Evolutionary conservation across 2,797 vertebrate genomes (phyloP).

Genomic region (Okamejei kenojei): DNA sequence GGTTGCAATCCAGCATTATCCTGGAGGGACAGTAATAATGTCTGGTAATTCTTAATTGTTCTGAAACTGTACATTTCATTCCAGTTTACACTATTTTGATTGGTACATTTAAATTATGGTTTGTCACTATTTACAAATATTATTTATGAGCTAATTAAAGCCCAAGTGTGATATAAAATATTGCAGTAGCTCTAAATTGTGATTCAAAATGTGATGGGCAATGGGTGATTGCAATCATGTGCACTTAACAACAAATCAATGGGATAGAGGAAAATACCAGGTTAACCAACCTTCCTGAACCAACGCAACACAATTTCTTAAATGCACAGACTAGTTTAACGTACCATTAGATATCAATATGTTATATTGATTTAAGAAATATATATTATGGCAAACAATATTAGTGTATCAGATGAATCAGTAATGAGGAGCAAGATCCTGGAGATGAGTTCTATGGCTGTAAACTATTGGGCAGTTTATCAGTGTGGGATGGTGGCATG

Average conservation of each 20-base stretch:
- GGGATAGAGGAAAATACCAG: too few species aligned
- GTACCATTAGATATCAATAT: too few species aligned
- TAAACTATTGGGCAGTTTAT: background rate
- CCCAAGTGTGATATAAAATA: background rate
- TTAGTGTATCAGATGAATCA: background rate
- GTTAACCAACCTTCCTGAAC: too few species aligned
- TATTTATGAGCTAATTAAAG: too few species aligned
- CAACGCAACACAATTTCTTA: too few species aligned
- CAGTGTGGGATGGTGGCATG: background rate
- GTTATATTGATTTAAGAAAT: background rate
- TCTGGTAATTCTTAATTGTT: background rate
- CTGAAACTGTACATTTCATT: background rate
- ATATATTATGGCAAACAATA: background rate
- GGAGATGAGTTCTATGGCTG: background rate
- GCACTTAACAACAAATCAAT: too few species aligned
- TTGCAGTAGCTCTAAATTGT: background rate
- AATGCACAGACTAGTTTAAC: too few species aligned
- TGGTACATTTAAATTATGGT: background rate
- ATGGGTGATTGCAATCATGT: too few species aligned
- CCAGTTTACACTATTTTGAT: background rate
- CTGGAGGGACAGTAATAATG: too few species aligned
- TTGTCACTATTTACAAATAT: background rate
- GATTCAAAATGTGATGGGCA: background rate
- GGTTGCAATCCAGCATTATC: too few species aligned
- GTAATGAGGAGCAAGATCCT: background rate